phyloP scores from a whole-genome alignment of 1,140 invertebrate genomes.

The Tyrophagus putrescentiae region DNA sequence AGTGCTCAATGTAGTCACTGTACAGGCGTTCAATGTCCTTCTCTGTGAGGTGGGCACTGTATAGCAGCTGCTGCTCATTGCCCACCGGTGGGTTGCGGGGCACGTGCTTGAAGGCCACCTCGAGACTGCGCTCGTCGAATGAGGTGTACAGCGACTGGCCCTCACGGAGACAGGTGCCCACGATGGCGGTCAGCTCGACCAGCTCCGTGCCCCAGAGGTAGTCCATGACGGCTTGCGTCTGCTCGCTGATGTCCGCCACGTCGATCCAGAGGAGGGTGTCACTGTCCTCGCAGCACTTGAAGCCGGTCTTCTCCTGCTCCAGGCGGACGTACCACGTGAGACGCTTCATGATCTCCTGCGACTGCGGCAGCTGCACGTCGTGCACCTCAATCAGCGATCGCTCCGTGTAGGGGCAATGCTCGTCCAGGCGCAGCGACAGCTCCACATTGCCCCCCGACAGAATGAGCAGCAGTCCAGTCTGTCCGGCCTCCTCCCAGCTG shows the following conservation, averaged over 20 bases:
- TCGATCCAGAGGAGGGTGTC: not conserved
- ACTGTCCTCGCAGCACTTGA: not conserved
- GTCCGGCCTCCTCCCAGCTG: not conserved
- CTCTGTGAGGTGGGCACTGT: conserved; percentile 14
- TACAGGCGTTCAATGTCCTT: conserved; percentile 20
- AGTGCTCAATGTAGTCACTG: conserved; percentile 21
- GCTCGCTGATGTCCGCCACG: not conserved
- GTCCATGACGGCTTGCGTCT: not conserved
- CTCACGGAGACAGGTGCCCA: not conserved
- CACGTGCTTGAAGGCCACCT: conserved; percentile 15
- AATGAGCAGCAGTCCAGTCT: not conserved
- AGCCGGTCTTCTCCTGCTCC: not conserved
- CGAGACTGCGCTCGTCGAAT: conserved; percentile 6
- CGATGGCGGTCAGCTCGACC: not conserved
- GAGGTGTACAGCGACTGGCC: not conserved
- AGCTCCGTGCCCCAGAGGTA: conserved; percentile 17
- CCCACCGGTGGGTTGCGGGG: conserved; percentile 19
- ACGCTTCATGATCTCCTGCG: conserved; percentile 1
- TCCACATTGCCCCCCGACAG: not conserved
- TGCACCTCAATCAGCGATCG: not conserved
- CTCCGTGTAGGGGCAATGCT: not conserved
- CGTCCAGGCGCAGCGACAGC: not conserved
- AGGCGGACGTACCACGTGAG: conserved; percentile 10
- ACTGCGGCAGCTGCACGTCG: conserved; percentile 7
- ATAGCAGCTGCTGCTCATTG: conserved; percentile 20